Conservation (phyloP, 2,113 vertebrate genomes). For the Diphyllodes magnificus region DNA sequence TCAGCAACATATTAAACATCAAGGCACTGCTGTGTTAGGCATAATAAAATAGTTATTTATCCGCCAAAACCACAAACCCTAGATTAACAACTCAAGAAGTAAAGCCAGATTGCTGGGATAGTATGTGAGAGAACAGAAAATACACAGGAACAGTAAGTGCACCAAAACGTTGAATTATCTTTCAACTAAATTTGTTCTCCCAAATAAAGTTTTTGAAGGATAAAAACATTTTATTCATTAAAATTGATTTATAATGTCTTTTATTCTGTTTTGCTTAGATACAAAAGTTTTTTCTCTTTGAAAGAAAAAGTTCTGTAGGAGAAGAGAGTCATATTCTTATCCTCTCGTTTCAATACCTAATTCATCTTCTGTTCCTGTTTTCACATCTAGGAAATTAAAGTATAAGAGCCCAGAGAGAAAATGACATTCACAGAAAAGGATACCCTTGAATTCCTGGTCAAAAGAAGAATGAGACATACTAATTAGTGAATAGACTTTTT, state of each 20-base stretch:
- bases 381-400: conserved; percentile 64
- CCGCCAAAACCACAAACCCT: neutral
- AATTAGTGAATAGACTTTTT: conserved; percentile 61
- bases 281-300: neutral
- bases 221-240: neutral
- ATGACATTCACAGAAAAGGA: conserved; percentile 57
- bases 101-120: neutral
- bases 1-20: neutral
- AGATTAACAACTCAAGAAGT: neutral
- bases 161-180: neutral
- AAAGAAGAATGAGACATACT: conserved; percentile 31
- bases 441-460: conserved; percentile 60
- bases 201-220: neutral
- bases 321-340: conserved; percentile 5
- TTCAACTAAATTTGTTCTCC: neutral
- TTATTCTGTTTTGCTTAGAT: neutral
- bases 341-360: conserved; percentile 8
- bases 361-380: conserved; percentile 53
- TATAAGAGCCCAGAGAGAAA: conserved; percentile 45
- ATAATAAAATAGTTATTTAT: neutral
- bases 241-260: neutral
- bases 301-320: conserved; percentile 7
- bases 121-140: neutral
- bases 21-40: neutral
- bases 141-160: neutral